These are phyloP conservation scores for Lepidochrysops patricia DNA, from an alignment of 2,888 invertebrate genomes.

Conservation along the genomic window DNA sequence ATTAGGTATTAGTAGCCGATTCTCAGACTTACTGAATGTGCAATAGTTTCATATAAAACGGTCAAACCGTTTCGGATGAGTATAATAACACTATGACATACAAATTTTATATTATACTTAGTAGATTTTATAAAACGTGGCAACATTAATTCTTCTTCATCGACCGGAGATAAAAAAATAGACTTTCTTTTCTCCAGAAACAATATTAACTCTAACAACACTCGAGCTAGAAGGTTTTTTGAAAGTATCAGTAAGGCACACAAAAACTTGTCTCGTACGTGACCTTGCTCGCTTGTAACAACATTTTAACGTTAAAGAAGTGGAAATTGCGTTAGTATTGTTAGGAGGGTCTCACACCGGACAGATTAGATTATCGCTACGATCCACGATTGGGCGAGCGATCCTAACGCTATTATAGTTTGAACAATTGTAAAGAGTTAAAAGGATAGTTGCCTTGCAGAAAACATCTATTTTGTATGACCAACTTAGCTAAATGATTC, in stretches of 20 bases:
- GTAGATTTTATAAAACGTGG: too few relatives aligned
- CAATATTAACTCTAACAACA: background rate
- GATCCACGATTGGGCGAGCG: background rate
- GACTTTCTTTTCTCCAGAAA: background rate
- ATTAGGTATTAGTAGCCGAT: too few relatives aligned
- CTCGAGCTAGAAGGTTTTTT: background rate
- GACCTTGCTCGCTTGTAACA: background rate
- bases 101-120: too few relatives aligned
- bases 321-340: background rate
- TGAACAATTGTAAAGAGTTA: too few relatives aligned
- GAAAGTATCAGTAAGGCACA: background rate
- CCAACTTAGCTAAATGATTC: too few relatives aligned
- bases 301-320: slow-evolving; percentile 3
- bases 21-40: too few relatives aligned
- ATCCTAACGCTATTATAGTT: background rate
- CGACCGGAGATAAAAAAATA: background rate
- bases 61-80: too few relatives aligned
- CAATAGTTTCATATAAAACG: too few relatives aligned
- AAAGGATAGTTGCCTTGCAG: too few relatives aligned
- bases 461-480: too few relatives aligned
- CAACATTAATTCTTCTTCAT: too few relatives aligned
- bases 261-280: background rate
- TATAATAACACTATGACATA: too few relatives aligned
- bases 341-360: background rate
- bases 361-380: background rate